Evolutionary conservation across 2,888 invertebrate genomes (phyloP).

Genomic region (Apocheima hispidaria): DNA sequence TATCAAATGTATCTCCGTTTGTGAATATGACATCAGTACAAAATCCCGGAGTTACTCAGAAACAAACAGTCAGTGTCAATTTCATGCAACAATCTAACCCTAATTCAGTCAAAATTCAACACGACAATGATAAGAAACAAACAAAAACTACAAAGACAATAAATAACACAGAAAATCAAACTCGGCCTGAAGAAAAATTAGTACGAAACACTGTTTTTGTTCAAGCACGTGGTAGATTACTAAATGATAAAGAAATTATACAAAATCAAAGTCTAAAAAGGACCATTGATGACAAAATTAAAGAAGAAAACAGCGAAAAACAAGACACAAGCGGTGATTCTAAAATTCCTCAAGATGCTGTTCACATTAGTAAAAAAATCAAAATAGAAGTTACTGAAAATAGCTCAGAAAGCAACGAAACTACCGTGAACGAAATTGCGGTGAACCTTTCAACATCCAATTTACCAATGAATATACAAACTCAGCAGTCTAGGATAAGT

Average conservation of each 20-base stretch:
- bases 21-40: neutral
- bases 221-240: constrained; percentile 73
- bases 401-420: neutral
- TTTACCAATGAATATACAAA: neutral
- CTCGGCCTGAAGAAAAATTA: constrained; percentile 63
- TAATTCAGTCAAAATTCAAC: constrained; percentile 22
- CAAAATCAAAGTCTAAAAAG: constrained; percentile 23
- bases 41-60: neutral
- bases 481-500: constrained; percentile 5
- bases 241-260: constrained; percentile 58
- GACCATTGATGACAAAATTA: constrained; percentile 12
- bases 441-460: neutral
- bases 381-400: constrained; percentile 11
- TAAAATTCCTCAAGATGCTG: neutral
- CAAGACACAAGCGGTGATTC: neutral
- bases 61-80: neutral
- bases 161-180: constrained; percentile 26
- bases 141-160: constrained; percentile 33
- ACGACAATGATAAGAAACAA: constrained; percentile 37
- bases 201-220: constrained; percentile 76
- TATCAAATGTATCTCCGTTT: constrained; percentile 9
- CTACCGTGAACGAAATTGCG: neutral
- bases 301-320: constrained; percentile 5
- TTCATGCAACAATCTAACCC: neutral
- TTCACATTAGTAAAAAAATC: constrained; percentile 14